A percentile compares a stretch with the other conserved stretches of the same genome.
Conservation (phyloP, 1,140 invertebrate genomes). For the Oncopodura yosiiana region DNA sequence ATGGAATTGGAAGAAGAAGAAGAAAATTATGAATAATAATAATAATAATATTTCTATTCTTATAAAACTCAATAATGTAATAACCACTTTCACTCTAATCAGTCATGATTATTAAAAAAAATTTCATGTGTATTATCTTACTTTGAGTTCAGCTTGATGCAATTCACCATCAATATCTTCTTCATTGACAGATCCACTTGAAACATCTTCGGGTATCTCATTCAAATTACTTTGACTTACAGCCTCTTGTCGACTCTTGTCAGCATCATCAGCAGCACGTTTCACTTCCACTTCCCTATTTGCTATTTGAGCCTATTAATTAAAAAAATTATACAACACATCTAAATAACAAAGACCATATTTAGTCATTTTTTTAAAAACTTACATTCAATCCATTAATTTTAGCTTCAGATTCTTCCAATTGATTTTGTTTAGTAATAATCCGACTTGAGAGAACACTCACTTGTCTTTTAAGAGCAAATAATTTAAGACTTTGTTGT, state of each 20-base stretch:
- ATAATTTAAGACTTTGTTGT: not conserved
- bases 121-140: too few species aligned
- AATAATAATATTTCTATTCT: too few species aligned
- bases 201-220: conserved; percentile 22
- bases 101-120: too few species aligned
- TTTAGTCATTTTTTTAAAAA: conserved; percentile 1
- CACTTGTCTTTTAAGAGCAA: not conserved
- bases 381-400: conserved; percentile 2
- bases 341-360: not conserved
- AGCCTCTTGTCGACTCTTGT: conserved; percentile 17
- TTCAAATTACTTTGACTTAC: conserved; percentile 24
- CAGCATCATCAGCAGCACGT: conserved; percentile 7
- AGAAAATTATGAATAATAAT: too few species aligned
- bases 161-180: conserved; percentile 24
- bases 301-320: conserved; percentile 10
- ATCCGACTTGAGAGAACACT: not conserved
- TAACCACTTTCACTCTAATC: too few species aligned
- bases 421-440: conserved; percentile 1
- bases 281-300: conserved; percentile 5
- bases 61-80: too few species aligned
- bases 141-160: not conserved
- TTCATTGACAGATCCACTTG: conserved; percentile 9
- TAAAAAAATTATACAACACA: not conserved
- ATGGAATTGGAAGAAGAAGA: not conserved
- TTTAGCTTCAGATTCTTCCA: conserved; percentile 10